phyloP scores from a whole-genome alignment of 2,888 invertebrate species.

The Polydrusus cervinus region DNA sequence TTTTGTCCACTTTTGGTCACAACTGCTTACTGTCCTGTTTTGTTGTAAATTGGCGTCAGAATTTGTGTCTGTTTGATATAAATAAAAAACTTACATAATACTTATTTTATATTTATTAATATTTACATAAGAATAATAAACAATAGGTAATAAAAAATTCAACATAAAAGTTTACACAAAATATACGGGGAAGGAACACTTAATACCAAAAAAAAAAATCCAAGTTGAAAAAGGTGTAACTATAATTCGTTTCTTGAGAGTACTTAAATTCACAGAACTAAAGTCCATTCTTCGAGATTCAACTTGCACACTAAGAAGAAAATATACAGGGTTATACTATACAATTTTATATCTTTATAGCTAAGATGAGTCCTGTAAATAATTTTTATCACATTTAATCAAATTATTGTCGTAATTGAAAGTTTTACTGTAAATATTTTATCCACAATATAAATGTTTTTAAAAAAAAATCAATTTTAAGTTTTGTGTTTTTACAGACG shows the following conservation, averaged over 20 bases:
- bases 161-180: no score
- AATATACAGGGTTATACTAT: not conserved
- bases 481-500: not conserved
- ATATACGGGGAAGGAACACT: not conserved
- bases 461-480: not conserved
- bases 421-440: not conserved
- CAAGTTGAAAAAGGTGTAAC: conserved; percentile 3
- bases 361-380: conserved; percentile 5
- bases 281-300: conserved; percentile 3
- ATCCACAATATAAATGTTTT: no score
- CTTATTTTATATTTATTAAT: conserved; percentile 12
- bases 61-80: no score
- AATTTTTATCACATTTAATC: conserved; percentile 14
- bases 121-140: conserved; percentile 12
- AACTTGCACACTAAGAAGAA: conserved; percentile 11
- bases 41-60: no score
- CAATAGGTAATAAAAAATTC: conserved; percentile 2
- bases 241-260: not conserved
- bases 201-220: not conserved
- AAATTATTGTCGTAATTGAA: not conserved
- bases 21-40: no score
- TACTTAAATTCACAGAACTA: not conserved
- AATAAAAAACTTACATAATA: not conserved
- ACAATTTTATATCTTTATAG: not conserved
- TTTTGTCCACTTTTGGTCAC: no score